Conservation (phyloP, 2,888 invertebrate species). For the Monoplex corrugatus region DNA sequence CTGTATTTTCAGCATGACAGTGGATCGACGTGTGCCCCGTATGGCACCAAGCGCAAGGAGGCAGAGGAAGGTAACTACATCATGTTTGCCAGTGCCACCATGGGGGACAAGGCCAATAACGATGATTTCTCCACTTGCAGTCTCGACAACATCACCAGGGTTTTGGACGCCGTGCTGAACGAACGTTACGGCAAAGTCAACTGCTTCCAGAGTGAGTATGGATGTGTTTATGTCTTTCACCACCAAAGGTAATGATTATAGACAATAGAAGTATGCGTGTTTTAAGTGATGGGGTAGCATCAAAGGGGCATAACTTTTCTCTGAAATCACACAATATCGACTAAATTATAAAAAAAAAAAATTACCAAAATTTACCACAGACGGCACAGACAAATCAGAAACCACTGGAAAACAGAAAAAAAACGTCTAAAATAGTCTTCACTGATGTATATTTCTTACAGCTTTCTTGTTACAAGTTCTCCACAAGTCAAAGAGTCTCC, state of each 20-base stretch:
- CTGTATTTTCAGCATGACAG: constrained; percentile 90
- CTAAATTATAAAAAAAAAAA: no score
- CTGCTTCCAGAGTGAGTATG: constrained; percentile 89
- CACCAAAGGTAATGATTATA: no score
- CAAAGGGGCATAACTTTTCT: no score
- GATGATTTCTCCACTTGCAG: constrained; percentile 98
- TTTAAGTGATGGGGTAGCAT: not conserved
- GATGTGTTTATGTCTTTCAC: no score
- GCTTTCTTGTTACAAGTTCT: no score
- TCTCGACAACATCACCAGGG: constrained; percentile 95
- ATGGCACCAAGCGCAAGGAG: constrained; percentile 86
- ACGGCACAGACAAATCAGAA: not conserved
- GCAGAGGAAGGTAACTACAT: constrained; percentile 98
- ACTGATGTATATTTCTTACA: no score
- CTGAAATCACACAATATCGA: no score
- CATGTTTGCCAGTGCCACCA: constrained; percentile 99
- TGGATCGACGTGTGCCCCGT: constrained; percentile 75
- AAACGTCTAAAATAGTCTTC: no score
- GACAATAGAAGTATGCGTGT: not conserved
- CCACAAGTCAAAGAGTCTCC: no score
- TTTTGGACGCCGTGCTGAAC: constrained; percentile 93
- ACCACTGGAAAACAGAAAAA: no score
- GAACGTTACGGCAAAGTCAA: constrained; percentile 92
- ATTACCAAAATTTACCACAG: not conserved
- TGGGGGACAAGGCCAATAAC: constrained; percentile 98